A percentile compares a stretch with the other conserved stretches of the same genome.
These are phyloP conservation scores for Chymomyza procnemis DNA, from an alignment of 2,888 invertebrate genomes.

Conservation along the genomic window DNA sequence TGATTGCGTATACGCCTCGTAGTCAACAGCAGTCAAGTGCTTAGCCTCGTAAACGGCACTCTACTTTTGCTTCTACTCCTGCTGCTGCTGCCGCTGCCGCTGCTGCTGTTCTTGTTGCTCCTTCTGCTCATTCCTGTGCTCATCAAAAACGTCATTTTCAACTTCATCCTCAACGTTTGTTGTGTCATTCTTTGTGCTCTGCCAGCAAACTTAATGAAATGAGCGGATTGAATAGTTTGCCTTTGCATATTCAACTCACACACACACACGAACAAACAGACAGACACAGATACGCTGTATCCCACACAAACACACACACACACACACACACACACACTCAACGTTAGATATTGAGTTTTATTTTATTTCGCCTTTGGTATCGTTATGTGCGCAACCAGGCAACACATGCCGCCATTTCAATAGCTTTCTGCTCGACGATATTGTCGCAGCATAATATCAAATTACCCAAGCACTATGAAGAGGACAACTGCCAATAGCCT, in stretches of 20 bases:
- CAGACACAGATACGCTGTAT: not conserved
- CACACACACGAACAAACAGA: not conserved
- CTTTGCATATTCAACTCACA: slow-evolving; percentile 26
- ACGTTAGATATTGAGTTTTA: slow-evolving; percentile 52
- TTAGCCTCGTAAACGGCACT: not conserved
- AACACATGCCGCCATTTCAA: slow-evolving; percentile 56
- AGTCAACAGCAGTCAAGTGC: slow-evolving; percentile 25
- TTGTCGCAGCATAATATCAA: slow-evolving; percentile 61
- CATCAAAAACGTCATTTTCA: slow-evolving; percentile 1
- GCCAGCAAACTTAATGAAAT: slow-evolving; percentile 64
- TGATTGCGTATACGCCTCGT: slow-evolving; percentile 59
- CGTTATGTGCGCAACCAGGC: slow-evolving; percentile 43
- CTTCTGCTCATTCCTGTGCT: not conserved
- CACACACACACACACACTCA: slow-evolving; percentile 7
- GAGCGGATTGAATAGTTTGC: slow-evolving; percentile 69
- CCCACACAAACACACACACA: not conserved
- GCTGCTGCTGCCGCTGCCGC: not conserved
- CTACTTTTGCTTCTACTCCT: not conserved
- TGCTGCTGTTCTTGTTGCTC: not conserved
- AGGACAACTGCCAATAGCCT: not conserved
- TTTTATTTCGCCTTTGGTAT: slow-evolving; percentile 52
- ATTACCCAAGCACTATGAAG: slow-evolving; percentile 40
- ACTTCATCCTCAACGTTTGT: not conserved
- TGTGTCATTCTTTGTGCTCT: not conserved
- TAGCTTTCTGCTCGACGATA: slow-evolving; percentile 12